Percentiles rank a stretch among this genome's conserved stretches.
Conservation (phyloP, 2,797 vertebrate genomes). For the Acrossocheilus fasciatus region DNA sequence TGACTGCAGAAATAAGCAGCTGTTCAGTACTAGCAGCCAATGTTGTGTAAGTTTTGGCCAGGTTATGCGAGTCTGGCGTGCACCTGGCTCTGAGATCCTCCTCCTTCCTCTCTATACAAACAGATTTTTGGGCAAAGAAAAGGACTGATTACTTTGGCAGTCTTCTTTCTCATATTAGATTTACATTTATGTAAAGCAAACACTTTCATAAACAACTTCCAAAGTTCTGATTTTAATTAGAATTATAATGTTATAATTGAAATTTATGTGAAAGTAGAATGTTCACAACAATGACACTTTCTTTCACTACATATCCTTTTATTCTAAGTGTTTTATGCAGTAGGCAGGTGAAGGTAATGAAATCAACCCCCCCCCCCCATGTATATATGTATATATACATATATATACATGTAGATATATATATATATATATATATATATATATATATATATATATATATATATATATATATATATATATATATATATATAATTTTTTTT, state of each 20-base stretch:
- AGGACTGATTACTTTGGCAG: slow-evolving; percentile 26
- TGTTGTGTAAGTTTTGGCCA: slow-evolving; percentile 24
- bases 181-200: slow-evolving; percentile 12
- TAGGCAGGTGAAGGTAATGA: not conserved
- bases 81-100: slow-evolving; percentile 2
- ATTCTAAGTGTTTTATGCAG: not conserved
- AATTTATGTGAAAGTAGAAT: not conserved
- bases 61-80: not conserved
- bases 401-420: no score
- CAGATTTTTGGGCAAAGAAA: not conserved
- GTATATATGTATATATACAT: no score
- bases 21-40: slow-evolving; percentile 7
- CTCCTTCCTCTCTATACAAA: not conserved
- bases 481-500: no score
- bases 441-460: no score
- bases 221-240: not conserved
- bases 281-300: not conserved
- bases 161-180: not conserved
- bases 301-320: not conserved
- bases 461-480: no score
- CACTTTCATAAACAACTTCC: not conserved
- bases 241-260: not conserved
- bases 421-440: no score
- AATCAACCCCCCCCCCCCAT: not conserved
- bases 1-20: slow-evolving; percentile 14